These are phyloP conservation scores for Pachyseris speciosa DNA, from an alignment of 64 coral and sea anemone species.

Conservation along the genomic window DNA sequence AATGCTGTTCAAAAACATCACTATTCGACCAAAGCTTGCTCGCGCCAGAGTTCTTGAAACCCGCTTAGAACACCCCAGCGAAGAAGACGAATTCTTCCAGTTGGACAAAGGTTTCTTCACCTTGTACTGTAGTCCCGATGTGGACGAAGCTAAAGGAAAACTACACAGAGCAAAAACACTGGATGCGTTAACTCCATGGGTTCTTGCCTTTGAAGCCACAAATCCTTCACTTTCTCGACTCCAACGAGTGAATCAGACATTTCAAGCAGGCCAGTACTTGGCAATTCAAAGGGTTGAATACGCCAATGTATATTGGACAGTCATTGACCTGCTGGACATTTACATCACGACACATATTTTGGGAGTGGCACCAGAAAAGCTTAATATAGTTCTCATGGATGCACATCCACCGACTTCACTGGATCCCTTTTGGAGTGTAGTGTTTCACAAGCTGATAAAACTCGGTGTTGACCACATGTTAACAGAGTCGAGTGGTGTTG, in stretches of 20 bases:
- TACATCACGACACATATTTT: conserved; percentile 11
- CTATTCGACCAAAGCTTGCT: not conserved
- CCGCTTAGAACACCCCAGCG: not conserved
- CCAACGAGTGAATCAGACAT: not conserved
- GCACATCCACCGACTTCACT: no score
- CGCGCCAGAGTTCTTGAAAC: not conserved
- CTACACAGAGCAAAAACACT: no score
- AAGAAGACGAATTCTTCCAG: no score
- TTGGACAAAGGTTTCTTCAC: no score
- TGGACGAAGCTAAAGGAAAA: no score
- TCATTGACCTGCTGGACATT: conserved; percentile 19
- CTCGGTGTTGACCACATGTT: not conserved
- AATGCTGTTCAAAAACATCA: not conserved
- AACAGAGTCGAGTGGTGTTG: not conserved
- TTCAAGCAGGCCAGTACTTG: no score
- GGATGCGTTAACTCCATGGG: no score
- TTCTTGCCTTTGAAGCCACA: no score
- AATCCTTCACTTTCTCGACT: not conserved
- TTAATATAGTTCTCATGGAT: conserved; percentile 4
- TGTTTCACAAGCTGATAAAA: conserved; percentile 22
- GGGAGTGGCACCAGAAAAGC: conserved; percentile 6
- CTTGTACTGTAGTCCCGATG: no score
- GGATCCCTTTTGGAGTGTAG: no score
- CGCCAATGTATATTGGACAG: no score
- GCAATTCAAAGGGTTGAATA: no score